A percentile compares a stretch with the other conserved stretches of the same genome.
These are phyloP conservation scores for Platypus cylindrus DNA, from an alignment of 2,888 invertebrate genomes.

Conservation along the genomic window DNA sequence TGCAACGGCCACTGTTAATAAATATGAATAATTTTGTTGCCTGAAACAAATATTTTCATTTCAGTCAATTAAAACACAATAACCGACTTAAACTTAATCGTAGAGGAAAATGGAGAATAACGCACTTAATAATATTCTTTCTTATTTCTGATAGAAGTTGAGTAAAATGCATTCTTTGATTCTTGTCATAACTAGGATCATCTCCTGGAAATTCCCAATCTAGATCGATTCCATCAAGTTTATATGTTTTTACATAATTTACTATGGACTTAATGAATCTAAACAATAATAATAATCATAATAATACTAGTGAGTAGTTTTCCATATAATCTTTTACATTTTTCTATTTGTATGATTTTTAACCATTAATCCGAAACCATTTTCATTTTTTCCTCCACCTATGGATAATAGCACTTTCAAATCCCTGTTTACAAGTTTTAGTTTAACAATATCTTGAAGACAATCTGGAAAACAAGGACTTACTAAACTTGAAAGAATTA, in stretches of 20 bases:
- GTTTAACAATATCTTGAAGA: constrained; percentile 23
- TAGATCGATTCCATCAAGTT: constrained; percentile 60
- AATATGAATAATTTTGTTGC: constrained; percentile 38
- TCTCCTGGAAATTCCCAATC: constrained; percentile 81
- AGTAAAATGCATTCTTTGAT: constrained; percentile 60
- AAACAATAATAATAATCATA: constrained; percentile 10
- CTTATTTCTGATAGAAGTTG: constrained; percentile 62
- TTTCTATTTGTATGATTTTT: constrained; percentile 56
- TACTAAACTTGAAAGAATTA: too few relatives aligned
- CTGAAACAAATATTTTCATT: too few relatives aligned
- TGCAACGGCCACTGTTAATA: constrained; percentile 67
- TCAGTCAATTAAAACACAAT: too few relatives aligned
- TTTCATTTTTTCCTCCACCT: constrained; percentile 46
- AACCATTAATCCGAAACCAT: constrained; percentile 62
- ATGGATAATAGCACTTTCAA: constrained; percentile 69
- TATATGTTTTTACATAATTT: constrained; percentile 39
- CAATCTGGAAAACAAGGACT: constrained; percentile 15
- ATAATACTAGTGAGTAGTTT: neutral
- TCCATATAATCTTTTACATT: constrained; percentile 21
- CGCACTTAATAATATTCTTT: constrained; percentile 28
- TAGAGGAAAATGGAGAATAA: neutral
- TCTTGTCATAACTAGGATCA: constrained; percentile 25
- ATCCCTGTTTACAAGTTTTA: constrained; percentile 48
- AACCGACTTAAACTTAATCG: too few relatives aligned
- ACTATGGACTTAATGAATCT: constrained; percentile 43